Conservation (phyloP, 2,888 invertebrate genomes). For the Napeogenes inachia region DNA sequence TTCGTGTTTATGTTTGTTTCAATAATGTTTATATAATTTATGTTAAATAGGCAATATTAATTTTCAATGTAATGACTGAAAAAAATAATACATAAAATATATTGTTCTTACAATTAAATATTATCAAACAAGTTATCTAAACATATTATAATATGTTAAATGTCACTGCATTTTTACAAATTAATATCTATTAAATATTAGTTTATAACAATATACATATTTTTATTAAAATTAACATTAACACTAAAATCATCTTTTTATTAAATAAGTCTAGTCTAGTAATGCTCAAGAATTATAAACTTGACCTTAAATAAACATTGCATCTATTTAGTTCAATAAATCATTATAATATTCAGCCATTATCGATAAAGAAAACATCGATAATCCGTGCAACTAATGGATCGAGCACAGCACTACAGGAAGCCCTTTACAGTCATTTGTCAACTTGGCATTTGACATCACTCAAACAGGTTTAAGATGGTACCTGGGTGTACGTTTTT, state of each 20-base stretch:
- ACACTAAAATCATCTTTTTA: neutral
- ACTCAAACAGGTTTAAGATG: constrained; percentile 56
- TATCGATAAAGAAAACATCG: constrained; percentile 52
- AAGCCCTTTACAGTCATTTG: constrained; percentile 67
- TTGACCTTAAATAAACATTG: neutral
- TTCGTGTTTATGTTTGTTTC: neutral
- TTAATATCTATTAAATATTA: neutral
- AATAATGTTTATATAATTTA: neutral
- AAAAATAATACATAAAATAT: too few relatives aligned
- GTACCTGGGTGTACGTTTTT: constrained; percentile 41
- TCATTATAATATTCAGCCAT: constrained; percentile 37
- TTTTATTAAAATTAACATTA: neutral
- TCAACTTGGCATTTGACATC: constrained; percentile 73
- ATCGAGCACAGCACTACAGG: constrained; percentile 57
- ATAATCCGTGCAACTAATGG: constrained; percentile 54
- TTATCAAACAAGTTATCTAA: too few relatives aligned
- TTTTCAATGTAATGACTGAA: too few relatives aligned
- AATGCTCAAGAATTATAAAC: neutral
- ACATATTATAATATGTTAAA: too few relatives aligned
- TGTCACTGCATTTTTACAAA: neutral
- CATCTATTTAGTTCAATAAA: constrained; percentile 18
- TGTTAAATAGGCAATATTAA: too few relatives aligned
- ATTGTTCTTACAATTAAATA: too few relatives aligned
- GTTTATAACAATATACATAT: neutral
- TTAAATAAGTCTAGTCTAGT: neutral